These are phyloP conservation scores for Ceyx margarethae DNA, from an alignment of 2,113 vertebrate genomes.

Conservation along the genomic window DNA sequence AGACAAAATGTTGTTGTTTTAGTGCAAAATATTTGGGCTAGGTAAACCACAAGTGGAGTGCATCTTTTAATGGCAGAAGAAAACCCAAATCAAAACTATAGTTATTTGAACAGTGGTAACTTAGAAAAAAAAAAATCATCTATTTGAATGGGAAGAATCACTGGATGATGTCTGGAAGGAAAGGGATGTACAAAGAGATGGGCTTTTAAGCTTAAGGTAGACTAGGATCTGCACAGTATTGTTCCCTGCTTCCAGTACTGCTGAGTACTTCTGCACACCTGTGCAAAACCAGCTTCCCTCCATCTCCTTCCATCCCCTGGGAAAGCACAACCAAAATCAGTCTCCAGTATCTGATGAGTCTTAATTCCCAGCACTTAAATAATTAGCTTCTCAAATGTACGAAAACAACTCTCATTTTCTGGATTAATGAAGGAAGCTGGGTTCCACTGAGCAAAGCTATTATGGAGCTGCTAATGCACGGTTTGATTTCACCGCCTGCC, in stretches of 20 bases:
- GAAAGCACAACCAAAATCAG: constrained; percentile 44
- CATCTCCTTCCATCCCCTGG: background rate
- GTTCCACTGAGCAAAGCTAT: constrained; percentile 60
- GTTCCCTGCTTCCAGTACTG: background rate
- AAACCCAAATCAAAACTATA: background rate
- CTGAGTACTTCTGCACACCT: constrained; percentile 13
- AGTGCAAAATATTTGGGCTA: background rate
- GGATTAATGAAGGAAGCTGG: constrained; percentile 69
- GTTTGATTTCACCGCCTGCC: constrained; percentile 55
- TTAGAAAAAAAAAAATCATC: background rate
- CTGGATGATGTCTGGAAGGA: background rate
- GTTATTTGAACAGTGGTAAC: background rate
- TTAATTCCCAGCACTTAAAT: constrained; percentile 73
- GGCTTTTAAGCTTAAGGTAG: background rate
- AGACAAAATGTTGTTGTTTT: background rate
- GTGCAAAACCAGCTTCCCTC: constrained; percentile 17
- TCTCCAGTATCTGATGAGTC: constrained; percentile 53
- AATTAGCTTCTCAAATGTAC: constrained; percentile 65
- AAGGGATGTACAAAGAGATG: background rate
- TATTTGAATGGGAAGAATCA: background rate
- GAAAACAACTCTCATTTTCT: constrained; percentile 63
- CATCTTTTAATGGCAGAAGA: background rate
- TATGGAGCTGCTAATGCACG: constrained; percentile 55
- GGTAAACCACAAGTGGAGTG: background rate
- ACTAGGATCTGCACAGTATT: background rate